Evolutionary conservation across 1,140 invertebrate species (phyloP), one percentile per base, ranked within the genome.

Genomic region (Nylanderia fulva): DNA sequence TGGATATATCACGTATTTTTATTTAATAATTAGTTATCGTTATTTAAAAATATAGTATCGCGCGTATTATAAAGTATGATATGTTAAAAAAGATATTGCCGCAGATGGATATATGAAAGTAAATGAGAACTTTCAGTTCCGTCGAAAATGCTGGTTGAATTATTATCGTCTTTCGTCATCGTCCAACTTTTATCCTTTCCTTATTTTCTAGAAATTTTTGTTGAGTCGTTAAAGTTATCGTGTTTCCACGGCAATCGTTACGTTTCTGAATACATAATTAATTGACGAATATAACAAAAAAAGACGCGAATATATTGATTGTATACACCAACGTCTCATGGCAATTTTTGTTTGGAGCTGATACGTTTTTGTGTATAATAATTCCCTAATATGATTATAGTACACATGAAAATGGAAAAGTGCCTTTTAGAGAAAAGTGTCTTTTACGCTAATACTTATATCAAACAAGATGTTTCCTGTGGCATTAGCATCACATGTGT

Each of bases 131-230:
- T 27, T 66, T 24, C 8, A 66, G 21, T n/a, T 29, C 13, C 9
- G n/a, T n/a, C 33, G 27, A 21, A 3, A 42, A 54, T 48, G 33
- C 8, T 39, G 4, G 33, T 45, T 2, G 39, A 29, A 48, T 27
- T 48, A 48, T 48, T 48, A 48, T 48, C 15, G 13, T 48, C 15
- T 18, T 21, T 66, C 60, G 29, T 7, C 13, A n/a, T 1, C 33
- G 6, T 0, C 6, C 21, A 18, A 36, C 18, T 13, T 18, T 27
- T 63, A 24, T 9, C 33, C 15, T 68, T 39, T 39, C 15, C 45
- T 79, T n/a, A 77, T 48, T 77, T 77, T 77, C 39, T 15, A 33
- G 27, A 77, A 64, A 64, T 60, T 48, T 77, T 11, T 13, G 1
- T 29, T 5, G 18, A 11, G 18, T 42, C 2, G 27, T 15, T 18